phyloP scores from a whole-genome alignment of 2,888 invertebrate species.

The Ophioninae sp. region DNA sequence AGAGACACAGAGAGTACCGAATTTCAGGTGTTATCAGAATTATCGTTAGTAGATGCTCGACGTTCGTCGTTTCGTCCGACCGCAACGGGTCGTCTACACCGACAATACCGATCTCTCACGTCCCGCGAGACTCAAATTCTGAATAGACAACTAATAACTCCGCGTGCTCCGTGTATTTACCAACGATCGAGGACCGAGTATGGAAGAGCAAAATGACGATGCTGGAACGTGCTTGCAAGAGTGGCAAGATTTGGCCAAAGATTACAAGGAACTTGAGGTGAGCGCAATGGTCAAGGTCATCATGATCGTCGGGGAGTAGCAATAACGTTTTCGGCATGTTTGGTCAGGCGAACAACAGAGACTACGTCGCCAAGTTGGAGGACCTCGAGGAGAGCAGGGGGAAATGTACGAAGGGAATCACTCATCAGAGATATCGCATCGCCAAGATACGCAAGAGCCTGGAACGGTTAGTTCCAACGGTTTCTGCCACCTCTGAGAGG shows the following conservation, averaged over 20 bases:
- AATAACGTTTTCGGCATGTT: background rate
- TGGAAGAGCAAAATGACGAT: conserved; percentile 77
- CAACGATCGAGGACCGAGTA: background rate
- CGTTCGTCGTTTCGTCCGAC: background rate
- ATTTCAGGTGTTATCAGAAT: background rate
- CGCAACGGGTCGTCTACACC: background rate
- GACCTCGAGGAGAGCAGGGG: conserved; percentile 92
- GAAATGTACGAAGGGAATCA: conserved; percentile 93
- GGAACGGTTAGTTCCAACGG: conserved; percentile 90
- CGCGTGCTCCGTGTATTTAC: background rate
- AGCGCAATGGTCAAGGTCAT: background rate
- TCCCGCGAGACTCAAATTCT: background rate
- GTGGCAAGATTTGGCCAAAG: conserved; percentile 90
- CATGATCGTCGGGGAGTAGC: background rate
- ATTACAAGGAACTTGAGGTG: conserved; percentile 92
- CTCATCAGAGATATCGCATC: conserved; percentile 95
- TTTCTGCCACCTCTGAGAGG: background rate
- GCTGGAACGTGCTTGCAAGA: conserved; percentile 85
- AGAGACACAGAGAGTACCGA: background rate
- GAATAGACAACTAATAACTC: background rate
- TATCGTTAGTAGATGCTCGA: background rate
- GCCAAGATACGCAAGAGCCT: conserved; percentile 89
- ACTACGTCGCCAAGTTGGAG: conserved; percentile 92
- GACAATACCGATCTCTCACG: background rate
- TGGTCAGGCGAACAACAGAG: conserved; percentile 88